A percentile compares a stretch with the other conserved stretches of the same genome.
Evolutionary conservation across 2,797 vertebrate species (phyloP).

Genomic region (Falco naumanni): DNA sequence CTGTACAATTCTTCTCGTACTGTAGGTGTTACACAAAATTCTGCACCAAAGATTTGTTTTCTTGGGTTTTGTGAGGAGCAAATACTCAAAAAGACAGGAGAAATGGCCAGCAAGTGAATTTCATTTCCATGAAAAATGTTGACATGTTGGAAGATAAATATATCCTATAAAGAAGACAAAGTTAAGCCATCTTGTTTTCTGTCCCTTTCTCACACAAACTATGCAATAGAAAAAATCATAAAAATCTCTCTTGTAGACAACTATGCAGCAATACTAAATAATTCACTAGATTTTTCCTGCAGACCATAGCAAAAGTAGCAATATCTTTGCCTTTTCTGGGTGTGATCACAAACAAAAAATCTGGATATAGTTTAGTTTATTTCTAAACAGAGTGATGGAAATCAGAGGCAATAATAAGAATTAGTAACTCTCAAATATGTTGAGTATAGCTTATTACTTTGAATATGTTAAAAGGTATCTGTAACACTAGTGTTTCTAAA

Average conservation of each 20-base stretch:
- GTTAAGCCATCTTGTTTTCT: slow-evolving; percentile 8
- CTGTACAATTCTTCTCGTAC: not conserved
- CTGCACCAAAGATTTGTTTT: not conserved
- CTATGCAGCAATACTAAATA: slow-evolving; percentile 10
- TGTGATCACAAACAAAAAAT: not conserved
- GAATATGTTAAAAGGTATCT: not conserved
- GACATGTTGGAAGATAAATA: not conserved
- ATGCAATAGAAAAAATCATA: not conserved
- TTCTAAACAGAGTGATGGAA: not conserved
- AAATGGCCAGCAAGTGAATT: slow-evolving; percentile 21
- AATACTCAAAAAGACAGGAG: not conserved
- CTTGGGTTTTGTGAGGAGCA: not conserved
- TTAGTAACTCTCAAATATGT: not conserved
- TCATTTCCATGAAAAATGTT: not conserved
- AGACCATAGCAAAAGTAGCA: not conserved
- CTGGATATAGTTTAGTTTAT: not conserved
- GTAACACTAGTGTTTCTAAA: not conserved
- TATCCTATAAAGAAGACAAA: not conserved
- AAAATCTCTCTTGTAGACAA: slow-evolving; percentile 4
- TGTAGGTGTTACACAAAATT: not conserved
- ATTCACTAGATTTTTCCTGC: not conserved
- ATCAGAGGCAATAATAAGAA: not conserved
- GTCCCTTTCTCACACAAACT: slow-evolving; percentile 12
- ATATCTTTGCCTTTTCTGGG: not conserved
- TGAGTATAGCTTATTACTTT: not conserved